These are phyloP conservation scores for Pemphigus obesinymphae DNA, from an alignment of 1,140 invertebrate species.

Conservation along the genomic window DNA sequence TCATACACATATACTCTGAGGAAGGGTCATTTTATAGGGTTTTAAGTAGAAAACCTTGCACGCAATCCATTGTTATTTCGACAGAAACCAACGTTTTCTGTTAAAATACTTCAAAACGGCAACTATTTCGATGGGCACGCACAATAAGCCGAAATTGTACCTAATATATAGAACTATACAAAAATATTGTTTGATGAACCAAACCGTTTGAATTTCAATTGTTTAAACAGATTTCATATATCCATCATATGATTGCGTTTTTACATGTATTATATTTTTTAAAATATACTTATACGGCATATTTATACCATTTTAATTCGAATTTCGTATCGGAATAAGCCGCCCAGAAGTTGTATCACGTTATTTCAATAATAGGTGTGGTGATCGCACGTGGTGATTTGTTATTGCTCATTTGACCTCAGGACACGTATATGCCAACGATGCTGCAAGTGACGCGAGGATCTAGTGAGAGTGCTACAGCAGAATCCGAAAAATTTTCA, in stretches of 20 bases:
- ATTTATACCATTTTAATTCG: neutral
- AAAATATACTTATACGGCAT: too few species aligned
- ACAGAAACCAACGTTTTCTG: neutral
- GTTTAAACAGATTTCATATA: too few species aligned
- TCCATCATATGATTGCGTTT: too few species aligned
- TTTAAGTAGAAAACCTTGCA: neutral
- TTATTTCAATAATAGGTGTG: neutral
- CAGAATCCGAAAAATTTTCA: neutral
- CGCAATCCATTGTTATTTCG: neutral
- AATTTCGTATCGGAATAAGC: neutral
- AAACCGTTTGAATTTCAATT: too few species aligned
- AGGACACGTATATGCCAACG: neutral
- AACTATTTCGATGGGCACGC: too few species aligned
- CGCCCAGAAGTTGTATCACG: neutral
- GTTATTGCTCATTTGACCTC: neutral
- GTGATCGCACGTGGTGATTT: neutral
- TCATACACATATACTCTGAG: neutral
- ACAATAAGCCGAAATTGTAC: too few species aligned
- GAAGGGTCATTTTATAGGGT: neutral
- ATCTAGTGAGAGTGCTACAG: neutral
- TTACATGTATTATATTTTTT: too few species aligned
- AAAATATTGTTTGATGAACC: too few species aligned
- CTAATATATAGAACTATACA: too few species aligned
- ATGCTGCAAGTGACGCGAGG: neutral
- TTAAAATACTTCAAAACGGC: neutral